Percentiles rank a stretch among this genome's conserved stretches.
These are phyloP conservation scores for Ursus arctos DNA, from an alignment of 2,113 vertebrate genomes.

Conservation along the genomic window DNA sequence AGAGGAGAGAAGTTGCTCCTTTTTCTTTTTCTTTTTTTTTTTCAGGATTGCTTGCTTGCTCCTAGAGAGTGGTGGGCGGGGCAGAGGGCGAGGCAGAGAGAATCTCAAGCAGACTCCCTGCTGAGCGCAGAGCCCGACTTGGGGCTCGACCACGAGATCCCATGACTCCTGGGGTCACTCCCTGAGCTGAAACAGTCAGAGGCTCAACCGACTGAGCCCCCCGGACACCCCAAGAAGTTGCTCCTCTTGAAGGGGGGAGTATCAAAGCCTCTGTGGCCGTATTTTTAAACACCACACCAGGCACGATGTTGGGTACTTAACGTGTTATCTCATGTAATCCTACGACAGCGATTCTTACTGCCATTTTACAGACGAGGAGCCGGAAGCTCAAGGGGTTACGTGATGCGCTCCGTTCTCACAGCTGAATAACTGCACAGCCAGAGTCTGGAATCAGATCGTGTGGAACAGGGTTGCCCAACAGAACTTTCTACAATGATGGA, in stretches of 20 bases:
- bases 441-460: too few species aligned
- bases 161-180: not conserved
- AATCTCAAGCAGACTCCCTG: not conserved
- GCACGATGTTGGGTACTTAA: fast-evolving
- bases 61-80: not conserved
- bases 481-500: not conserved
- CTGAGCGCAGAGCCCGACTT: not conserved
- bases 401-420: fast-evolving
- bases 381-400: not conserved
- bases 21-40: not conserved
- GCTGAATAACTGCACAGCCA: not conserved
- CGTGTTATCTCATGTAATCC: not conserved
- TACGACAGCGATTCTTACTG: fast-evolving
- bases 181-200: not conserved
- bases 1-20: not conserved
- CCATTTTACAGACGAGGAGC: not conserved
- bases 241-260: not conserved
- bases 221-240: not conserved
- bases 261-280: not conserved
- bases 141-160: not conserved
- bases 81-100: not conserved
- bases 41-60: not conserved
- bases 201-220: not conserved
- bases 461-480: fast-evolving
- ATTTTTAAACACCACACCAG: not conserved